Conservation (phyloP, 2,113 vertebrate species). For the Melanostigma gelatinosum region DNA sequence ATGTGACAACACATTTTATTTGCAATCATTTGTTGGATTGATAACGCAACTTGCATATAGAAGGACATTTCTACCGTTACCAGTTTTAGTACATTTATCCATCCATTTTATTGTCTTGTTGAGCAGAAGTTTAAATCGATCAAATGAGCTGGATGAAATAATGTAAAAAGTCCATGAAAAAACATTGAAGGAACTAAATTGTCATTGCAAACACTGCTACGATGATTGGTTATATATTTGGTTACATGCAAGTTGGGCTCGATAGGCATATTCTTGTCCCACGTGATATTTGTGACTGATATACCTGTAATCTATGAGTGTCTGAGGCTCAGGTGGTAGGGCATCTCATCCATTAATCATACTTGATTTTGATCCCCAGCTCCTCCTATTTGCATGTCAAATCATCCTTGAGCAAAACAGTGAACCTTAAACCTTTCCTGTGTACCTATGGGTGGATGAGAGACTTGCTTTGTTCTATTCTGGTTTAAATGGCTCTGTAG, state of each 20-base stretch:
- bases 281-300: background rate
- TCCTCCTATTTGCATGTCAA: background rate
- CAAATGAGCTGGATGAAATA: background rate
- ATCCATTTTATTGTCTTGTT: background rate
- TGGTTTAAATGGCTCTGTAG: background rate
- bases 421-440: background rate
- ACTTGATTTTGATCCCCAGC: background rate
- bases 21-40: background rate
- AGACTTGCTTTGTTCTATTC: background rate
- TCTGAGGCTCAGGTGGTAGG: background rate
- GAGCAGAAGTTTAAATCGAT: background rate
- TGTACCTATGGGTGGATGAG: background rate
- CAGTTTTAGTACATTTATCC: background rate
- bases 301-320: background rate
- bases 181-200: too few relatives aligned
- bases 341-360: background rate
- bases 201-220: too few relatives aligned
- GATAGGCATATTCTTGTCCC: background rate
- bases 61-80: background rate
- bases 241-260: background rate
- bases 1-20: background rate
- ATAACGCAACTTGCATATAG: background rate
- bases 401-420: background rate
- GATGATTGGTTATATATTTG: too few relatives aligned
- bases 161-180: background rate